phyloP scores from a whole-genome alignment of 2,888 invertebrate genomes.

The Folsomia candida region DNA sequence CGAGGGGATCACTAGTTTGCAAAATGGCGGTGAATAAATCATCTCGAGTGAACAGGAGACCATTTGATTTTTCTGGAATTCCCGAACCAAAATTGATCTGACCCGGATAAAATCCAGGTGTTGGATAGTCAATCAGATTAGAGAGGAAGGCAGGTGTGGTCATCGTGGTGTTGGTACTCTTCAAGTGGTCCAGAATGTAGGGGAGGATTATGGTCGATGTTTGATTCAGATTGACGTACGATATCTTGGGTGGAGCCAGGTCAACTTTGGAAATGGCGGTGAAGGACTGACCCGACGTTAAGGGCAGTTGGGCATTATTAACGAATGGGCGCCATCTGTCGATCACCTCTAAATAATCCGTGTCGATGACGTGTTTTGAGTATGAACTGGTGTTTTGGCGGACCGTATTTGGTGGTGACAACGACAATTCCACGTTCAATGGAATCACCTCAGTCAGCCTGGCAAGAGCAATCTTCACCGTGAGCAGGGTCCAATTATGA shows the following conservation, averaged over 20 bases:
- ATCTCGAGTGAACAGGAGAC: conserved; percentile 4
- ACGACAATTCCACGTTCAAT: neutral
- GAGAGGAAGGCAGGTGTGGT: neutral
- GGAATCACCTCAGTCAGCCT: neutral
- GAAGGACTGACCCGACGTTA: neutral
- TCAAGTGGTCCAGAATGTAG: neutral
- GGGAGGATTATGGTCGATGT: neutral
- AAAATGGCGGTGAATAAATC: conserved; percentile 9
- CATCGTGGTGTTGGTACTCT: neutral
- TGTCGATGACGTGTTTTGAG: too few relatives aligned
- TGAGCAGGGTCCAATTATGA: neutral
- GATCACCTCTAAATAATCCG: too few relatives aligned
- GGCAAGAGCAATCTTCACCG: neutral
- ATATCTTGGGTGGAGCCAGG: neutral
- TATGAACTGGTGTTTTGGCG: neutral
- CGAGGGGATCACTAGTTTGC: conserved; percentile 10
- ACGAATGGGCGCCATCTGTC: neutral
- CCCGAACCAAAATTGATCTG: conserved; percentile 10
- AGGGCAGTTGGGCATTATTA: neutral
- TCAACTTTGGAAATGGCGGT: neutral
- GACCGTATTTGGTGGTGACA: neutral
- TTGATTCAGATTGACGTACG: neutral
- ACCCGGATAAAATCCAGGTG: neutral
- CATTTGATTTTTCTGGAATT: neutral
- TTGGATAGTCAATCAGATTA: neutral